Conservation (phyloP, 23 tunicate genomes). For the Trididemnum clinides region DNA sequence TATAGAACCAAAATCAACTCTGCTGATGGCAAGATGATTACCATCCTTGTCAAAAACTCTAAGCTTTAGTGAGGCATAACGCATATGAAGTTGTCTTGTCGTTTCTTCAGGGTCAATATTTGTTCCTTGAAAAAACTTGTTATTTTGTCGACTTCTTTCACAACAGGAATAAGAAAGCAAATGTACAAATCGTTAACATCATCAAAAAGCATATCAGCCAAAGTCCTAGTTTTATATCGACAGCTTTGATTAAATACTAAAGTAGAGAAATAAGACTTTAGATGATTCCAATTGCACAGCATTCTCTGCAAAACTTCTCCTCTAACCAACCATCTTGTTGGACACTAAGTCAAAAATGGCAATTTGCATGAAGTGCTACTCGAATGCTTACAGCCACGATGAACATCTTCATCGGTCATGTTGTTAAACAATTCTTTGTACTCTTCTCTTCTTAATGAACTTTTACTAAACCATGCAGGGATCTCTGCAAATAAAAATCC, state of each 20-base stretch:
- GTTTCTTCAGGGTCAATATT: slow-evolving; percentile 26
- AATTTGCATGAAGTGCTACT: background rate
- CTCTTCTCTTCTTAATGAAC: slow-evolving; percentile 17
- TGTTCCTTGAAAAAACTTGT: slow-evolving; percentile 40
- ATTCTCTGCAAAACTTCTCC: slow-evolving; percentile 21
- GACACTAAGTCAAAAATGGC: background rate
- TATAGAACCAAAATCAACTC: slow-evolving; percentile 24
- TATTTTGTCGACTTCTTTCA: slow-evolving; percentile 17
- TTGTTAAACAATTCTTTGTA: slow-evolving; percentile 20
- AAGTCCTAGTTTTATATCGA: slow-evolving; percentile 5
- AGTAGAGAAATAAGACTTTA: slow-evolving; percentile 1
- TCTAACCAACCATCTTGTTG: slow-evolving; percentile 25
- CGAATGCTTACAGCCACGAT: background rate
- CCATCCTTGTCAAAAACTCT: slow-evolving; percentile 17
- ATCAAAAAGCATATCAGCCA: background rate
- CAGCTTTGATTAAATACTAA: background rate
- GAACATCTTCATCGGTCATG: slow-evolving; percentile 10
- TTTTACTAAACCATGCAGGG: slow-evolving; percentile 5
- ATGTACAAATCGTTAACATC: slow-evolving; percentile 5
- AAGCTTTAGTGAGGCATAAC: background rate
- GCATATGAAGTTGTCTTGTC: background rate
- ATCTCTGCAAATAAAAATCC: slow-evolving; percentile 13
- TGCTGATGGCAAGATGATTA: background rate
- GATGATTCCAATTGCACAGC: background rate
- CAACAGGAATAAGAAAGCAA: slow-evolving; percentile 13